A percentile compares a stretch with the other conserved stretches of the same genome.
phyloP scores from a whole-genome alignment of 2,888 invertebrate species.

The Drosophila multiciliata region DNA sequence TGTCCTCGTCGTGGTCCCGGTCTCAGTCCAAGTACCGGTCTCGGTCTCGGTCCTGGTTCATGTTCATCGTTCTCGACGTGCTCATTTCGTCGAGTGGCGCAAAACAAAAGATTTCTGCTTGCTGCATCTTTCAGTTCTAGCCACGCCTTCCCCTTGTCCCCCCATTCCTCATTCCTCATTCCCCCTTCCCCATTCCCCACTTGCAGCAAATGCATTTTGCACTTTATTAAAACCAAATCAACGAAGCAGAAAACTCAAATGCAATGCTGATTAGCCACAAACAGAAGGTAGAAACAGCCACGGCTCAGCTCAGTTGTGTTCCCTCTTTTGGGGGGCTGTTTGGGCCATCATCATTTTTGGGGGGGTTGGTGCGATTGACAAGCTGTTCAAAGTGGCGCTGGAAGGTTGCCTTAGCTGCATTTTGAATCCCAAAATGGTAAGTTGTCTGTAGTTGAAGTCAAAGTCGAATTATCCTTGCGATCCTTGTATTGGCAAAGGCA shows the following conservation, averaged over 20 bases:
- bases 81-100: constrained; percentile 78
- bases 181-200: too few relatives aligned
- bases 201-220: constrained; percentile 65
- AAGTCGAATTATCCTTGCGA: neutral
- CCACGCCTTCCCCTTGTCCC: neutral
- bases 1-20: constrained; percentile 3
- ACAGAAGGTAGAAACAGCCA: constrained; percentile 4
- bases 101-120: constrained; percentile 76
- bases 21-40: constrained; percentile 5
- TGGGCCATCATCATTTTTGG: too few relatives aligned
- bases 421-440: neutral
- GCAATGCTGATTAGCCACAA: constrained; percentile 70
- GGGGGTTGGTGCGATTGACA: constrained; percentile 52
- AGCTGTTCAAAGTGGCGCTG: constrained; percentile 73
- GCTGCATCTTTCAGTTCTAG: constrained; percentile 47
- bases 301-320: neutral
- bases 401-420: constrained; percentile 29
- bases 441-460: neutral
- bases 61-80: constrained; percentile 51
- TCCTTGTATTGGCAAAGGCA: neutral
- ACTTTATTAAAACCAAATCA: constrained; percentile 79
- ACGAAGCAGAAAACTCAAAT: constrained; percentile 80
- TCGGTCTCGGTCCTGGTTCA: constrained; percentile 10
- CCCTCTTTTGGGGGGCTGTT: neutral
- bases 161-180: too few relatives aligned